phyloP scores from a whole-genome alignment of 1,140 invertebrate species.

The Drosophila busckii region DNA sequence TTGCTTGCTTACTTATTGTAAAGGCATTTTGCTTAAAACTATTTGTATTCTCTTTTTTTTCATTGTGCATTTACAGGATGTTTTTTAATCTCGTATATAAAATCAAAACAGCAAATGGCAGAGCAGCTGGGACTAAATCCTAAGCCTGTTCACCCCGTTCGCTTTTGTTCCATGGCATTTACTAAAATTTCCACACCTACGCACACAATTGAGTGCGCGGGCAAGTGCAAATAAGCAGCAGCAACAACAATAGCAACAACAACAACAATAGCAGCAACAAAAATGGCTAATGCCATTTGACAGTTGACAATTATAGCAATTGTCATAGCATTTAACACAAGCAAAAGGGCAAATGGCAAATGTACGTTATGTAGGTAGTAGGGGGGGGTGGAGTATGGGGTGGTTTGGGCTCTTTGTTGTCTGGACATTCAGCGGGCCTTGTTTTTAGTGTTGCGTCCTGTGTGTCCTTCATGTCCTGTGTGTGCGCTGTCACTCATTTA shows the following conservation, averaged over 20 bases:
- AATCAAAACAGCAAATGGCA: conserved; percentile 62
- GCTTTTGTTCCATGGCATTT: conserved; percentile 32
- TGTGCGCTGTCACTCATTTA: conserved; percentile 68
- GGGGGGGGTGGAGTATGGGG: neutral
- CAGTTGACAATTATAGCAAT: conserved; percentile 77
- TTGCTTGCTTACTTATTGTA: too few species aligned
- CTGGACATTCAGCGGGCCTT: neutral
- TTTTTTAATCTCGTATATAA: conserved; percentile 56
- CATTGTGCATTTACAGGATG: conserved; percentile 21
- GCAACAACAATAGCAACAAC: conserved; percentile 18
- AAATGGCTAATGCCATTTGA: conserved; percentile 76
- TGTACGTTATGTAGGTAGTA: conserved; percentile 3
- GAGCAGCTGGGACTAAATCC: conserved; percentile 40
- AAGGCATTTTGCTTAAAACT: too few species aligned
- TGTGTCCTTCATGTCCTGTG: conserved; percentile 13
- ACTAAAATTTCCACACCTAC: conserved; percentile 66
- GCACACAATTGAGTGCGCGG: conserved; percentile 60
- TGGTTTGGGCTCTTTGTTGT: conserved; percentile 33
- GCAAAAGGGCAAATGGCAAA: conserved; percentile 27
- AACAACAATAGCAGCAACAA: conserved; percentile 21
- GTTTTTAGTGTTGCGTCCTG: neutral
- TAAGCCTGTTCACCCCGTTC: conserved; percentile 36
- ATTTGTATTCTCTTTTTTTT: too few species aligned
- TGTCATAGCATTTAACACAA: conserved; percentile 74
- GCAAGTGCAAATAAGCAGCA: conserved; percentile 53